These are phyloP conservation scores for Coptodon rendalli DNA, from an alignment of 2,113 vertebrate species.

Conservation along the genomic window DNA sequence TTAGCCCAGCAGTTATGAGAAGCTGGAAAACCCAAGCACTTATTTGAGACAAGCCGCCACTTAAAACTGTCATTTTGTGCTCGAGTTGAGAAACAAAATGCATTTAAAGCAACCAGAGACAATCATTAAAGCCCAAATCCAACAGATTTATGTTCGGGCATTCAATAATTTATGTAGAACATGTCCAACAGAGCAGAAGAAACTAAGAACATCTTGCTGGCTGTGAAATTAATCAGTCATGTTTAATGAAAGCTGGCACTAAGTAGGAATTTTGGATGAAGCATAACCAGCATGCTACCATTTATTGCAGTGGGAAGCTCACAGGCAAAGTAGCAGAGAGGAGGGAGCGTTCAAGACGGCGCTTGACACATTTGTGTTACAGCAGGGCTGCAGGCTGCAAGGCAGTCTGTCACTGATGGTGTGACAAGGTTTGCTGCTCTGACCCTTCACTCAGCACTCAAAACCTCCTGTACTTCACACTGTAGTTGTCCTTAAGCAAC, in stretches of 20 bases:
- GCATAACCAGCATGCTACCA: constrained; percentile 8
- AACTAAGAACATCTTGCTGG: not conserved
- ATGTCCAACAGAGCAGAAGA: not conserved
- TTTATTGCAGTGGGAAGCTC: constrained; percentile 3
- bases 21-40: not conserved
- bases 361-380: constrained; percentile 51
- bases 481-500: not conserved
- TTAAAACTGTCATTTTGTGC: not conserved
- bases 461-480: not conserved
- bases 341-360: constrained; percentile 17
- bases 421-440: constrained; percentile 8
- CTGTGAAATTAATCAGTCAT: constrained; percentile 29
- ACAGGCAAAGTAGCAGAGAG: not conserved
- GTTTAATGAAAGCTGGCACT: constrained; percentile 18
- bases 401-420: constrained; percentile 13
- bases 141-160: not conserved
- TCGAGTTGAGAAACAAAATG: not conserved
- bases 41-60: not conserved
- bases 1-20: not conserved
- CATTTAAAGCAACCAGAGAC: not conserved
- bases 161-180: constrained; percentile 30
- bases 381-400: constrained; percentile 8
- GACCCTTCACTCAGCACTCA: constrained; percentile 12
- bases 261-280: constrained; percentile 5
- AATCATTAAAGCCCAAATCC: constrained; percentile 3